Evolutionary conservation across 2,888 invertebrate genomes (phyloP), one percentile per base, ranked within the genome.

Genomic region (Plagiodera versicolora): DNA sequence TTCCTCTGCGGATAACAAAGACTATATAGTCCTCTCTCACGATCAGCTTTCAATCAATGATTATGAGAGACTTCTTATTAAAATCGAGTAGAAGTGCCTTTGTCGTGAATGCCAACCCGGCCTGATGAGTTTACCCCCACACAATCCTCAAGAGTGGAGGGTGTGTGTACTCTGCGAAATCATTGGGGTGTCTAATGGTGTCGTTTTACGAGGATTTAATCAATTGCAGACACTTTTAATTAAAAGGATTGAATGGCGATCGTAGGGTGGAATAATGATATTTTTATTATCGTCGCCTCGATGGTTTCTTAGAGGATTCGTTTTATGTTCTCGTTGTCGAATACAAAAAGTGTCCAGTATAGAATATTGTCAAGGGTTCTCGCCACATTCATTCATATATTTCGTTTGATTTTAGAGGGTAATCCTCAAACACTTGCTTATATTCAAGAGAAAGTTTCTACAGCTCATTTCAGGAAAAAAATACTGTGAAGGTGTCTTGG

Each of bases 171-270:
- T 57, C 44, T 56, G 35, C 53, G 17, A 50, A 57, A 58, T 60
- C 64, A 61, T 56, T 61, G 63, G 65, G 65, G 65, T 61, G 61
- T 59, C 54, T 58, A 65, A 64, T 64, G 60, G 64, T 66, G 64
- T 64, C 66, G 60, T 61, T 66, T 64, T 62, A 64, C 66, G 58
- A 58, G 55, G 60, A 61, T 58, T 61, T 58, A 65, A 65, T 65
- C 65, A 65, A 65, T 65, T 57, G 59, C 61, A 60, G 58, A 65
- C 61, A 53, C 60, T 63, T 63, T 59, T 65, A 65, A 65, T 65
- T 65, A 65, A 65, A 61, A 59, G 59, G 60, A 63, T 60, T 63
- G 63, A 63, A 63, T 56, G 57, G 53, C 50, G 46, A 32, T 35
- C 35, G 14, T 20, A 44, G 53, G 53, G 53, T 53, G 53, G 44